A percentile compares a stretch with the other conserved stretches of the same genome.
Evolutionary conservation across 2,888 invertebrate genomes (phyloP).

Genomic region (Psylliodes chrysocephalus): DNA sequence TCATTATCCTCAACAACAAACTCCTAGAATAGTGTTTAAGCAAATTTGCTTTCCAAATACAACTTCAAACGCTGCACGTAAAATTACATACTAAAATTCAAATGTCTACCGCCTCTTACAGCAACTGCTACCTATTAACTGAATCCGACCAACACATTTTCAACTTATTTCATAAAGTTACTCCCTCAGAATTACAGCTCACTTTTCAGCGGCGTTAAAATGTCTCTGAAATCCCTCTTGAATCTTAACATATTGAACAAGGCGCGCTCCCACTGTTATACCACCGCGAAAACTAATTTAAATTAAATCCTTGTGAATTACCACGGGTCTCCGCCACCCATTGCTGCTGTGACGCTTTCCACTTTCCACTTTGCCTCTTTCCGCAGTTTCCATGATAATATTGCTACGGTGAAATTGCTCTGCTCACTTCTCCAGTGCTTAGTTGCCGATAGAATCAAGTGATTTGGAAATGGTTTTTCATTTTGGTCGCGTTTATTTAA

Average conservation of each 20-base stretch:
- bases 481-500: background rate
- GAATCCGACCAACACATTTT: slow-evolving; percentile 25
- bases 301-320: slow-evolving; percentile 82
- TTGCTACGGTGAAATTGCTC: background rate
- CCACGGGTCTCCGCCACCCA: slow-evolving; percentile 59
- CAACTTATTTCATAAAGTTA: slow-evolving; percentile 33
- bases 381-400: slow-evolving; percentile 21
- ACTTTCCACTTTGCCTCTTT: slow-evolving; percentile 7
- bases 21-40: background rate
- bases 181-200: slow-evolving; percentile 35
- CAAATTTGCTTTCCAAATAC: background rate
- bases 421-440: slow-evolving; percentile 6
- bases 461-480: slow-evolving; percentile 11
- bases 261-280: slow-evolving; percentile 57
- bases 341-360: slow-evolving; percentile 14
- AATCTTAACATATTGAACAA: slow-evolving; percentile 56
- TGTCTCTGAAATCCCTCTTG: slow-evolving; percentile 48
- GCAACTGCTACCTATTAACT: slow-evolving; percentile 21
- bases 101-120: slow-evolving; percentile 4
- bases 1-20: too few species aligned
- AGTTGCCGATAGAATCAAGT: slow-evolving; percentile 23
- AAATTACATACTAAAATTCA: slow-evolving; percentile 17
- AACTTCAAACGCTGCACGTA: background rate
- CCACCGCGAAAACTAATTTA: slow-evolving; percentile 73
- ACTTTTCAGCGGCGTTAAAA: slow-evolving; percentile 43